Evolutionary conservation across 2,797 vertebrate genomes (phyloP), one percentile per base, ranked within the genome.

Genomic region (Poeciliopsis infans): DNA sequence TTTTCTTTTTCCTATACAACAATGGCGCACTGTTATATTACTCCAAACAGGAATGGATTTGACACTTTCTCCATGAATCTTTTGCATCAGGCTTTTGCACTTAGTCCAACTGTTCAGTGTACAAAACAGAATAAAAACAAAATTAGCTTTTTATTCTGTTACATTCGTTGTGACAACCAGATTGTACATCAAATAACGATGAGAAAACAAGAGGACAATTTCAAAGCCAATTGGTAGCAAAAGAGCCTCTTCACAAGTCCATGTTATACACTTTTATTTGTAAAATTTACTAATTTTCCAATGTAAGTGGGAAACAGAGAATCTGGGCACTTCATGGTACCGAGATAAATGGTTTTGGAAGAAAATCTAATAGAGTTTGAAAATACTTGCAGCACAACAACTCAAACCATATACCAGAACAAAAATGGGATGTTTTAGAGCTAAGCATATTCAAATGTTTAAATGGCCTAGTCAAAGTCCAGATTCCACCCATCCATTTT

Each of bases 1-100:
- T 88, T 87, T 79, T 78, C 71, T 89, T 28, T 28, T 11, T 13
- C 25, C 76, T 83, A 74, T 75, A 45, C 57, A 49, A 78, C 64
- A 74, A 57, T 15, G n/a, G 57, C 74, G 72, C 64, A 71, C 31
- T 59, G n/a, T 79, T 18, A 10, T 31, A 33, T 61, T 12, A 8
- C 2, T 36, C 61, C 23, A 70, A 70, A 25, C 41, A n/a, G 43
- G 12, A 70, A 70, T 25, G 25, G 43, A 45, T 43, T 69, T 12
- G 51, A 82, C 20, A 36, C 0, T 15, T 61, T 81, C 79, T 74
- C 73, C 46, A 66, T 72, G 74, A 85, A 78, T 53, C 49, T 49
- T 84, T 66, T 80, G 74, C 69, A 71, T 71, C 74, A 78, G 7
- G 41, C 46, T 41, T 76, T 71, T 76, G 64, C 18, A 76, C 80